phyloP scores from a whole-genome alignment of 2,888 invertebrate species.

The Rhagonycha lutea region DNA sequence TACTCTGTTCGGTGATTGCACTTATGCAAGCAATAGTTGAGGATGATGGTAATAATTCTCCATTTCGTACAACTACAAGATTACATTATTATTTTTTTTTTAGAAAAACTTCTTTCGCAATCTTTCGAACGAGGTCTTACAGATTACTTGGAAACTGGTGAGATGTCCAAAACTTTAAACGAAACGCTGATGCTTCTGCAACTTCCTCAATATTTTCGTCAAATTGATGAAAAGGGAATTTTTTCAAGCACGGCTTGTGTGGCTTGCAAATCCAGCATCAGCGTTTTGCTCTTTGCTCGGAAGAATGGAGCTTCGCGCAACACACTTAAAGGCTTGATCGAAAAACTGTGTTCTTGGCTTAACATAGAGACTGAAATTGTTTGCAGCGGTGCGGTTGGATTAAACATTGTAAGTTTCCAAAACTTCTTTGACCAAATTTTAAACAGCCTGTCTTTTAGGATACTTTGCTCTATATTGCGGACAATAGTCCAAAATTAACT shows the following conservation, averaged over 20 bases:
- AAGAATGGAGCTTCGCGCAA: not conserved
- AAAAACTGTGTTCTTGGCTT: not conserved
- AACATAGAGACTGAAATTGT: not conserved
- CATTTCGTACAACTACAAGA: not conserved
- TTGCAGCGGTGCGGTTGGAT: not conserved
- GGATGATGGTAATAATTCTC: not conserved
- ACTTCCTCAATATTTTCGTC: not conserved
- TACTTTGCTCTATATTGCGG: conserved; percentile 63
- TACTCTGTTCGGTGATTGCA: not conserved
- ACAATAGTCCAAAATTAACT: conserved; percentile 57
- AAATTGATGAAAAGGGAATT: not conserved
- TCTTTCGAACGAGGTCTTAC: not conserved
- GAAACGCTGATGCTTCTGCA: not conserved
- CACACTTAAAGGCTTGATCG: not conserved
- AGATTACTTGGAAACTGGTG: not conserved
- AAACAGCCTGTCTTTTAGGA: conserved; percentile 52
- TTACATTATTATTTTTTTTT: not conserved
- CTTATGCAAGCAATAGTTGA: not conserved
- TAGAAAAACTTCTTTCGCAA: not conserved
- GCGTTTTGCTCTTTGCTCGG: not conserved
- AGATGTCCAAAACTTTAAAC: not conserved
- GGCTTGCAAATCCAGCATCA: not conserved
- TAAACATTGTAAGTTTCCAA: not conserved
- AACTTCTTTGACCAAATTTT: not conserved
- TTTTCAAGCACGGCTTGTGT: not conserved